Conservation (phyloP, 1,140 invertebrate genomes). For the Pogonomyrmex californicus region DNA sequence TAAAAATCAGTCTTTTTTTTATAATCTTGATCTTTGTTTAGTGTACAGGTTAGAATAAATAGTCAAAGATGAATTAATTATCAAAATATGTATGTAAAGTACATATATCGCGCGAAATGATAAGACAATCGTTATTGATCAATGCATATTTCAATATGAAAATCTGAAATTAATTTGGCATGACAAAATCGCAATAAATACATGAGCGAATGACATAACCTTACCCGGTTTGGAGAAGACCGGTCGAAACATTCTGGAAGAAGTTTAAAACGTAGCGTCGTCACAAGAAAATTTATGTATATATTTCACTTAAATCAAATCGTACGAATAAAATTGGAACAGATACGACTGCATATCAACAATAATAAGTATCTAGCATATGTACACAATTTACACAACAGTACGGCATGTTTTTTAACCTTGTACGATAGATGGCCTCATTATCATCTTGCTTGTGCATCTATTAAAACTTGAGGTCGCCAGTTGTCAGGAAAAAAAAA, state of each 20-base stretch:
- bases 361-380: background rate
- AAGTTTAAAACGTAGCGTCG: background rate
- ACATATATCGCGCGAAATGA: background rate
- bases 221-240: constrained; percentile 81
- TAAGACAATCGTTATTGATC: background rate
- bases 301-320: background rate
- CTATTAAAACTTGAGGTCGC: too few relatives aligned
- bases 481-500: too few relatives aligned
- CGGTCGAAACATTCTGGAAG: constrained; percentile 73
- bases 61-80: background rate
- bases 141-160: background rate
- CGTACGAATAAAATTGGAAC: constrained; percentile 30
- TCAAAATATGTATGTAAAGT: background rate
- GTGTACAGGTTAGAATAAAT: background rate
- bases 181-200: constrained; percentile 31
- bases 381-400: background rate
- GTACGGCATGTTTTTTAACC: background rate
- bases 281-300: background rate
- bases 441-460: background rate
- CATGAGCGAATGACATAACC: constrained; percentile 39
- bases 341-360: constrained; percentile 10
- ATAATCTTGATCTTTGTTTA: too few relatives aligned
- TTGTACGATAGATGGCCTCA: constrained; percentile 50
- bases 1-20: too few relatives aligned
- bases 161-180: background rate